Conservation (phyloP, 2,888 invertebrate genomes). For the Isoperla grammatica region DNA sequence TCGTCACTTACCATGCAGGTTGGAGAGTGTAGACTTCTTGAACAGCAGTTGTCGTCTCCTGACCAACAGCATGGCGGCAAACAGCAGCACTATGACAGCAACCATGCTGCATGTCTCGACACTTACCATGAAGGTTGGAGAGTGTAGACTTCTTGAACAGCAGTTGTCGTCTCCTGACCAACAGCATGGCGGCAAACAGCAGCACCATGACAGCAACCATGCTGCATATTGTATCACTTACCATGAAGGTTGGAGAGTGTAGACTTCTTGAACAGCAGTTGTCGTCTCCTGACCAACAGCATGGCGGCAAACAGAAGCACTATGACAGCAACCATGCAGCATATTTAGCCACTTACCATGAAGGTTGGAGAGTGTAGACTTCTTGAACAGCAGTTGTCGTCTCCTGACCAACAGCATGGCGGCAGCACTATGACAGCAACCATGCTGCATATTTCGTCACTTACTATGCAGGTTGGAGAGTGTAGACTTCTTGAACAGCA, state of each 20-base stretch:
- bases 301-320: constrained; percentile 76
- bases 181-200: constrained; percentile 75
- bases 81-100: constrained; percentile 74
- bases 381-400: constrained; percentile 65
- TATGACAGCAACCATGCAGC: constrained; percentile 78
- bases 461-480: constrained; percentile 53
- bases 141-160: constrained; percentile 63
- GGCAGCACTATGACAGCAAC: constrained; percentile 76
- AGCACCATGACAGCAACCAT: constrained; percentile 79
- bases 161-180: constrained; percentile 66
- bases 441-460: constrained; percentile 71
- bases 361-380: constrained; percentile 57
- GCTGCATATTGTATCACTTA: constrained; percentile 60
- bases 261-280: constrained; percentile 65
- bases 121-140: constrained; percentile 51
- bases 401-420: constrained; percentile 73
- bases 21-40: constrained; percentile 61
- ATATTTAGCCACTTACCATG: constrained; percentile 47
- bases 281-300: constrained; percentile 66
- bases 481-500: constrained; percentile 63
- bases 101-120: constrained; percentile 81
- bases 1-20: constrained; percentile 49
- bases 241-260: constrained; percentile 55
- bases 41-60: constrained; percentile 65
- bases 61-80: constrained; percentile 75